phyloP scores from a whole-genome alignment of 2,888 invertebrate species.

The Clanis bilineata region DNA sequence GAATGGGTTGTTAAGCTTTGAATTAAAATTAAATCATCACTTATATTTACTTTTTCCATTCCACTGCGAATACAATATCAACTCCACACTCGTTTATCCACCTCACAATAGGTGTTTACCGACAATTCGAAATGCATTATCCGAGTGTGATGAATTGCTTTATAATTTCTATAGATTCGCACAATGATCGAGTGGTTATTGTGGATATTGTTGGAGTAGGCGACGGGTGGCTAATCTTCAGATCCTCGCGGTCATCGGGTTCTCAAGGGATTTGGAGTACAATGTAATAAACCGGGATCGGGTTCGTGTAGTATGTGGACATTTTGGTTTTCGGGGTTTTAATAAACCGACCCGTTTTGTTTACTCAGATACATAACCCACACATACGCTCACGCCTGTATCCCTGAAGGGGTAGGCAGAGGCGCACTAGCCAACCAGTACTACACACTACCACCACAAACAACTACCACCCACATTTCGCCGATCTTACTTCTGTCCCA shows the following conservation, averaged over 20 bases:
- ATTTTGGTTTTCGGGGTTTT: not conserved
- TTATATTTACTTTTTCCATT: too few relatives aligned
- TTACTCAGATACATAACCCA: too few relatives aligned
- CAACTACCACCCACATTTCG: too few relatives aligned
- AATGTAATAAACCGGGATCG: not conserved
- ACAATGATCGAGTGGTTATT: slow-evolving; percentile 33
- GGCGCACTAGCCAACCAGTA: too few relatives aligned
- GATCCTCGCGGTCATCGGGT: not conserved
- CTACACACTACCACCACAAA: too few relatives aligned
- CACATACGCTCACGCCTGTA: too few relatives aligned
- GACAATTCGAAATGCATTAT: slow-evolving; percentile 56
- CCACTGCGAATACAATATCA: too few relatives aligned
- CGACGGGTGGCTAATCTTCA: not conserved
- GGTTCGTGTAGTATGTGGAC: not conserved
- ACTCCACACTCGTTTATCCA: too few relatives aligned
- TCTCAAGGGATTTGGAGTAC: not conserved
- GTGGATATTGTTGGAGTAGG: slow-evolving; percentile 20
- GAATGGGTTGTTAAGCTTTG: too few relatives aligned
- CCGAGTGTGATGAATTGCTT: slow-evolving; percentile 63
- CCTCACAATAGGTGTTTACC: slow-evolving; percentile 47
- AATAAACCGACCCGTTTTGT: not conserved
- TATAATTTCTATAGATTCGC: slow-evolving; percentile 46
- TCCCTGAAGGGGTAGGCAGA: too few relatives aligned
- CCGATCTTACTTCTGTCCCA: too few relatives aligned
- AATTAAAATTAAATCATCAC: too few relatives aligned